These are phyloP conservation scores for Ametastegia equiseti DNA, from an alignment of 2,888 invertebrate species.

Conservation along the genomic window DNA sequence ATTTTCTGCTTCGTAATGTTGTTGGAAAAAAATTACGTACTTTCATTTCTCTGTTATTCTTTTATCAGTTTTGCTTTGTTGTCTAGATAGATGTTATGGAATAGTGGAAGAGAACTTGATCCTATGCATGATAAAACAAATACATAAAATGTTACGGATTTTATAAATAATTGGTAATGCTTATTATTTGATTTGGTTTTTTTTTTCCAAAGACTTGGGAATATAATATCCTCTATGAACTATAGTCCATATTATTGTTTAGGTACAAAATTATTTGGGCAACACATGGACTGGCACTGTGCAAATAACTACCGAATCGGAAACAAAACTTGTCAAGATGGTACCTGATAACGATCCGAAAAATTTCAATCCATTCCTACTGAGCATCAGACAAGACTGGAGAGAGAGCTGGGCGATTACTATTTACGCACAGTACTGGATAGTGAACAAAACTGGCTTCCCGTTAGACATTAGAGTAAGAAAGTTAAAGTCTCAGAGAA, in stretches of 20 bases:
- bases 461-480: slow-evolving; percentile 88
- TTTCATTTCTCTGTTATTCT: not conserved
- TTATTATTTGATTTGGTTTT: slow-evolving; percentile 11
- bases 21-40: too few species aligned
- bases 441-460: slow-evolving; percentile 92
- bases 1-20: too few species aligned
- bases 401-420: slow-evolving; percentile 82
- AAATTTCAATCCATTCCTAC: slow-evolving; percentile 81
- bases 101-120: slow-evolving; percentile 28
- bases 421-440: slow-evolving; percentile 91
- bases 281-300: slow-evolving; percentile 85
- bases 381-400: slow-evolving; percentile 83
- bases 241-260: slow-evolving; percentile 52
- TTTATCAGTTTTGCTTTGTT: slow-evolving; percentile 22
- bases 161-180: slow-evolving; percentile 38
- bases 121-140: slow-evolving; percentile 2
- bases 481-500: slow-evolving; percentile 5
- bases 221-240: not conserved
- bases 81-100: slow-evolving; percentile 17
- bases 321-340: slow-evolving; percentile 82
- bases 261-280: slow-evolving; percentile 82
- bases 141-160: slow-evolving; percentile 4
- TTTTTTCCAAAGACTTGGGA: slow-evolving; percentile 5
- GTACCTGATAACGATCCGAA: slow-evolving; percentile 83
- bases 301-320: slow-evolving; percentile 82